Evolutionary conservation across 2,888 invertebrate genomes (phyloP).

Genomic region (Hydropsyche betteni): DNA sequence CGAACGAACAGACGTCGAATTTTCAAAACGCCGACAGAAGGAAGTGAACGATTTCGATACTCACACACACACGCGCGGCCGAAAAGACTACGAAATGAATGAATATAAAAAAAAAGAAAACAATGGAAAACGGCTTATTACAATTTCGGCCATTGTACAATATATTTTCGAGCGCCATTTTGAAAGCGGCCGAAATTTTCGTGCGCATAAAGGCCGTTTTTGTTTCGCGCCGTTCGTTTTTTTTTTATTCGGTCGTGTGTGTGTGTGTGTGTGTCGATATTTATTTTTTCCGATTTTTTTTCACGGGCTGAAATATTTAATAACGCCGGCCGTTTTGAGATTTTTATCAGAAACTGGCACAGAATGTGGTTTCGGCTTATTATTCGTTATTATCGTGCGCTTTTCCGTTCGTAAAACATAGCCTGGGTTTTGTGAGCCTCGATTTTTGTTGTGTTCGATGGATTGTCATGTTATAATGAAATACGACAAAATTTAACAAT

Average conservation of each 20-base stretch:
- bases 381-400: slow-evolving; percentile 15
- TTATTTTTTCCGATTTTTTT: background rate
- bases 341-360: slow-evolving; percentile 19
- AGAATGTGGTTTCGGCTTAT: background rate
- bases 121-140: slow-evolving; percentile 37
- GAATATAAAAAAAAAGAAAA: slow-evolving; percentile 14
- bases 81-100: background rate
- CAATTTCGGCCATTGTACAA: slow-evolving; percentile 36
- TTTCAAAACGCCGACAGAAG: slow-evolving; percentile 34
- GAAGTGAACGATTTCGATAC: slow-evolving; percentile 36
- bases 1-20: background rate
- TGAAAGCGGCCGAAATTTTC: slow-evolving; percentile 13
- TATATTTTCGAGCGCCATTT: background rate
- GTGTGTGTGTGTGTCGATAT: too few species aligned
- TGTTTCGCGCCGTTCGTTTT: background rate
- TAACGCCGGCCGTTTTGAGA: slow-evolving; percentile 17
- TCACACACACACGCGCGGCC: background rate
- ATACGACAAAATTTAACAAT: too few species aligned
- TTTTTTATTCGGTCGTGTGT: background rate
- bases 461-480: too few species aligned
- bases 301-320: slow-evolving; percentile 9
- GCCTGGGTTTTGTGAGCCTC: too few species aligned
- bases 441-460: too few species aligned
- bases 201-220: slow-evolving; percentile 26
- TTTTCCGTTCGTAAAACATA: slow-evolving; percentile 5